These are phyloP conservation scores for Aix galericulata DNA, from an alignment of 2,113 vertebrate species.

Conservation along the genomic window DNA sequence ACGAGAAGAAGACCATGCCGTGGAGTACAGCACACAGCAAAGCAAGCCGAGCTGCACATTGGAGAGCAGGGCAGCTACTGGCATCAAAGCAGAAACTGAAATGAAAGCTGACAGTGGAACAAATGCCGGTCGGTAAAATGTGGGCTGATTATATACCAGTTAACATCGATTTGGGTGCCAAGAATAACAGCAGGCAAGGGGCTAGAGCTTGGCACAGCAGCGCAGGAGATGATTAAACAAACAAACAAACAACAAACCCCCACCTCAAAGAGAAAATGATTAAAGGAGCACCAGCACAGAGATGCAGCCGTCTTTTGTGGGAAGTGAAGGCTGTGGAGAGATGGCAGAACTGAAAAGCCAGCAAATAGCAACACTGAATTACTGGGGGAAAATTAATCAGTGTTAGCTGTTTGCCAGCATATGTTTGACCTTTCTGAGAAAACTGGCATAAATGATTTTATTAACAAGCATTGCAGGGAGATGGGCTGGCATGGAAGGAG, in stretches of 20 bases:
- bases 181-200: slow-evolving; percentile 36
- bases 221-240: slow-evolving; percentile 36
- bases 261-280: neutral
- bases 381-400: neutral
- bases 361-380: neutral
- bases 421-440: neutral
- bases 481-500: neutral
- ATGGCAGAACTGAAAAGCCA: neutral
- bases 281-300: neutral
- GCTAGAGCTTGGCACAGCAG: slow-evolving; percentile 19
- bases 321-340: neutral
- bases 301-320: neutral
- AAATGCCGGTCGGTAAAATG: slow-evolving; percentile 20
- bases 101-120: slow-evolving; percentile 55
- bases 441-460: neutral
- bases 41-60: slow-evolving; percentile 5
- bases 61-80: neutral
- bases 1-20: neutral
- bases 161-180: slow-evolving; percentile 26
- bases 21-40: neutral
- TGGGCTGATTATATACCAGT: slow-evolving; percentile 34
- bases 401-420: neutral
- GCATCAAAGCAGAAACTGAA: slow-evolving; percentile 32
- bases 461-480: neutral
- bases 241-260: neutral